Evolutionary conservation across 2,113 vertebrate species (phyloP).

Genomic region (Oceanodroma tethys): DNA sequence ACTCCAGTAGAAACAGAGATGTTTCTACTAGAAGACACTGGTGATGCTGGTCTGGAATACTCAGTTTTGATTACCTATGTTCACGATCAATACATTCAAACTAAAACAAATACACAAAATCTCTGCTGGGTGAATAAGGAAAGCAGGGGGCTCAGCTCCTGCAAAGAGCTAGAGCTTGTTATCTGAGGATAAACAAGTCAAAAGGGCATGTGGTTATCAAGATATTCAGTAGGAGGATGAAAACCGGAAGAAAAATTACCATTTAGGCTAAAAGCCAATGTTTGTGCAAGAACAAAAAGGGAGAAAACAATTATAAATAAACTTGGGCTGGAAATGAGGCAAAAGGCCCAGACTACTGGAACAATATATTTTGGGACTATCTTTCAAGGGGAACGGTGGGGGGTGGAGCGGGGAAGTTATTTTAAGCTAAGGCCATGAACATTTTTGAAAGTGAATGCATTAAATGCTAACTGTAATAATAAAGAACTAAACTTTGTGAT

Average conservation of each 20-base stretch:
- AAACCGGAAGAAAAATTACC: neutral
- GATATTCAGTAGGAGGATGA: neutral
- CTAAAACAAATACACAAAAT: neutral
- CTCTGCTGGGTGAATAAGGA: neutral
- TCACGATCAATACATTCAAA: neutral
- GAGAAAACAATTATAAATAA: conserved; percentile 42
- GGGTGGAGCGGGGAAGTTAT: neutral
- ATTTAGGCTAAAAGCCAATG: conserved; percentile 29
- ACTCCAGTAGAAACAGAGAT: neutral
- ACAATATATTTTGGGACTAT: neutral
- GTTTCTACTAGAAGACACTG: neutral
- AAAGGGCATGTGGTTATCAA: neutral
- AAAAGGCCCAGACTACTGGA: neutral
- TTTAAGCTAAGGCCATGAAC: neutral
- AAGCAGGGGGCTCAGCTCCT: neutral
- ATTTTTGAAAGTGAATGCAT: neutral
- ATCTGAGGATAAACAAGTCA: neutral
- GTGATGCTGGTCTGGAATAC: neutral
- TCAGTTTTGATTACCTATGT: neutral
- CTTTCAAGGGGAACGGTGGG: neutral
- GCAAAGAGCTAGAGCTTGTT: neutral
- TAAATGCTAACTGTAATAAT: neutral
- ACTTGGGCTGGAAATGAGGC: neutral
- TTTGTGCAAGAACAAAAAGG: conserved; percentile 24
- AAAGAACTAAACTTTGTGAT: neutral